These are phyloP conservation scores for Macrocentrus cingulum DNA, from an alignment of 1,140 invertebrate genomes.

Conservation along the genomic window DNA sequence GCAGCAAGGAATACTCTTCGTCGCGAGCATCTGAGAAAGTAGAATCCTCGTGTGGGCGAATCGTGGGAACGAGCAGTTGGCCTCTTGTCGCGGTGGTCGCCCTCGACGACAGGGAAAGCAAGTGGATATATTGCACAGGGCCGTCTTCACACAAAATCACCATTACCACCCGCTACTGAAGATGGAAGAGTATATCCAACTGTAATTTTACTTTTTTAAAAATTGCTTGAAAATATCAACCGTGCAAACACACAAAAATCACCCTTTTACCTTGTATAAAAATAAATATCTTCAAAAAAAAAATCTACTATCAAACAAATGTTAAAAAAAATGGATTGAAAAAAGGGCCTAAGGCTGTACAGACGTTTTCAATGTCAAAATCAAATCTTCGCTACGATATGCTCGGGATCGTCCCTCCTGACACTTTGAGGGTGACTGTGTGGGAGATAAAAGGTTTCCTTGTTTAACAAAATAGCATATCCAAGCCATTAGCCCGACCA, in stretches of 20 bases:
- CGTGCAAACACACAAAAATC: too few relatives aligned
- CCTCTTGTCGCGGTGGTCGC: constrained; percentile 49
- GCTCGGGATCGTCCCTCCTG: constrained; percentile 35
- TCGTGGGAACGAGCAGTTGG: constrained; percentile 53
- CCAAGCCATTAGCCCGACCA: constrained; percentile 56
- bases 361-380: too few relatives aligned
- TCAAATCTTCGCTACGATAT: too few relatives aligned
- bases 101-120: constrained; percentile 46
- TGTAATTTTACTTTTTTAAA: neutral
- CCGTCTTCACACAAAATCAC: constrained; percentile 37
- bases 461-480: constrained; percentile 58
- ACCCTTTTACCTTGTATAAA: too few relatives aligned
- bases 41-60: constrained; percentile 44
- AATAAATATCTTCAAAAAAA: neutral
- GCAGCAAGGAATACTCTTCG: too few relatives aligned
- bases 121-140: constrained; percentile 42
- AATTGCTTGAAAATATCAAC: neutral
- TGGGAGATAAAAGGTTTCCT: constrained; percentile 57
- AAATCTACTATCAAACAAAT: too few relatives aligned
- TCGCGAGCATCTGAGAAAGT: constrained; percentile 35
- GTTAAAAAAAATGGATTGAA: too few relatives aligned
- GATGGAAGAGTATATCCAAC: neutral
- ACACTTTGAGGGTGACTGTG: constrained; percentile 28
- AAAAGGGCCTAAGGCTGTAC: too few relatives aligned
- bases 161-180: neutral